Evolutionary conservation across 1,140 invertebrate species (phyloP), one percentile per base, ranked within the genome.

Genomic region (Venturia canescens): DNA sequence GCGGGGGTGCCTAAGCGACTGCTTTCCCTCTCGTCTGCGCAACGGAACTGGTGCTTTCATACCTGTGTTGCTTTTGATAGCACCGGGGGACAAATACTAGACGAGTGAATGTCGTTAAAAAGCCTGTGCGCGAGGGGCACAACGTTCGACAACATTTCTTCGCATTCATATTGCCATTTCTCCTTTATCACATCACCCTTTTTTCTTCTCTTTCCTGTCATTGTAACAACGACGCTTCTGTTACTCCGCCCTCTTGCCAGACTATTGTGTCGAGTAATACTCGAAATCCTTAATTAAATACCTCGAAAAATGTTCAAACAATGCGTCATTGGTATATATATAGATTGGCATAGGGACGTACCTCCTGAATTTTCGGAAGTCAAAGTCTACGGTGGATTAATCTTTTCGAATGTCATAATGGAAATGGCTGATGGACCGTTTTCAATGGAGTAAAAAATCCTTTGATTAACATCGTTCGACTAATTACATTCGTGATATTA

Each of bases 101-200:
- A 60, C 27, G 72, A 27, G 0, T 23, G 60, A 34, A 53, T 76
- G 72, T 76, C 53, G 72, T 60, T 76, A 63, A 76, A 76, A 76
- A 76, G 72, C 72, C 48, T 53, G 53, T 76, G 16, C n/a, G 27
- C 15, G 53, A 27, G 50, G 72, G 18, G 16, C 72, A n/a, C n/a
- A n/a, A n/a, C 72, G 3, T 53, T 60, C 16, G 72, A 50, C 72
- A 60, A 76, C 72, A 60, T 76, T 76, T 76, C 72, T 76, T 76
- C 72, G 72, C 72, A 76, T 76, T 76, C 72, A 76, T 60, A 48
- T 29, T 26, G 48, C 48, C 50, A 27, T 53, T 53, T 34, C 50
- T 18, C 27, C 53, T n/a, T 38, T 48, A 34, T 71, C 69, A 6
- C 15, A 13, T 13, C 69, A 27, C 53, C 26, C 38, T 74, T 74